A percentile compares a stretch with the other conserved stretches of the same genome.
Evolutionary conservation across 2,888 invertebrate species (phyloP).

Genomic region (Parnassius glacialis): DNA sequence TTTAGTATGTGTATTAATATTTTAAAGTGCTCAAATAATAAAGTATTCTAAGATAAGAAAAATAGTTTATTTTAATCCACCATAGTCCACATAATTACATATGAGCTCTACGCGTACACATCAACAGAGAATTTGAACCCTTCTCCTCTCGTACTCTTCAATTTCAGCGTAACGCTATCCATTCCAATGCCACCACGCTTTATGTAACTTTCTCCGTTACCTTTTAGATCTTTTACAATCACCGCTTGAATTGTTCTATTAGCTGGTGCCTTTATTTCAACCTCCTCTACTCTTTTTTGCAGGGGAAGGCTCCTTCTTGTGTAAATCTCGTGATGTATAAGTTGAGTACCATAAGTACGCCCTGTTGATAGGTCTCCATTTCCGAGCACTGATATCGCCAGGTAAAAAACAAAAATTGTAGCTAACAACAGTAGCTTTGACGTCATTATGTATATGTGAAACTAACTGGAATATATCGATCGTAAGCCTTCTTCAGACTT

Average conservation of each 20-base stretch:
- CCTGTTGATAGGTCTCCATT: slow-evolving; percentile 30
- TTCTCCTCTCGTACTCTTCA: slow-evolving; percentile 32
- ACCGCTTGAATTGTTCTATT: slow-evolving; percentile 35
- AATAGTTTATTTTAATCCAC: too few relatives aligned
- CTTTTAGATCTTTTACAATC: slow-evolving; percentile 37
- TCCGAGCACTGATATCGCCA: slow-evolving; percentile 24
- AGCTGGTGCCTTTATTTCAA: slow-evolving; percentile 28
- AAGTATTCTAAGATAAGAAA: too few relatives aligned
- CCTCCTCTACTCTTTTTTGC: slow-evolving; percentile 28
- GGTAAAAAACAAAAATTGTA: slow-evolving; percentile 18
- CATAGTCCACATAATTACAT: too few relatives aligned
- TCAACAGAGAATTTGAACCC: slow-evolving; percentile 34
- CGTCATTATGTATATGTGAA: slow-evolving; percentile 14
- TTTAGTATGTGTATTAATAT: too few relatives aligned
- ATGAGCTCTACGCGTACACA: slow-evolving; percentile 9
- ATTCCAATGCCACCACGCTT: slow-evolving; percentile 39
- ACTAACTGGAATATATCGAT: neutral
- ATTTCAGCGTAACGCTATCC: slow-evolving; percentile 36
- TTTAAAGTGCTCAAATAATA: too few relatives aligned
- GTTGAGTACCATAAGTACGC: slow-evolving; percentile 21
- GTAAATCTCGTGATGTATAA: slow-evolving; percentile 29
- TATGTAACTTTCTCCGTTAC: slow-evolving; percentile 38
- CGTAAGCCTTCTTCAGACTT: neutral
- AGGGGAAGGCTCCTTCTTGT: slow-evolving; percentile 26
- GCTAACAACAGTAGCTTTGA: slow-evolving; percentile 13